These are phyloP conservation scores for Nematolebias whitei DNA, from an alignment of 2,113 vertebrate species.

Conservation along the genomic window DNA sequence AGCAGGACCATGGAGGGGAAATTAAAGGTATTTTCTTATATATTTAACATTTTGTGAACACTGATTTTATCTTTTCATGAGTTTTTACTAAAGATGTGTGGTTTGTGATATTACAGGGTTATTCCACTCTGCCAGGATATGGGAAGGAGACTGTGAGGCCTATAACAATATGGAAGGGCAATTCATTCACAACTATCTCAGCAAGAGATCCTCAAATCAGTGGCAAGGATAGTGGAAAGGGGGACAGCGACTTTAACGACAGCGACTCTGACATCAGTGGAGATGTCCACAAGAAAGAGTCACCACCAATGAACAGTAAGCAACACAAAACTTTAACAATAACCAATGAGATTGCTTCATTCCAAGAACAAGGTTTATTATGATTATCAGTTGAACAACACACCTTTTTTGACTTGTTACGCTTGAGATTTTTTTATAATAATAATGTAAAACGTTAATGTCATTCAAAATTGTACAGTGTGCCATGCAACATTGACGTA, in stretches of 20 bases:
- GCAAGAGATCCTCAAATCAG: slow-evolving; percentile 93
- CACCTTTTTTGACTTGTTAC: slow-evolving; percentile 6
- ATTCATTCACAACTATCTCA: slow-evolving; percentile 92
- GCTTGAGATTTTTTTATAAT: no score
- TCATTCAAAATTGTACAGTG: no score
- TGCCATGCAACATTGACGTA: no score
- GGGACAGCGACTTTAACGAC: slow-evolving; percentile 98
- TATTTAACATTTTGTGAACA: slow-evolving; percentile 4
- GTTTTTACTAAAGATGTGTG: slow-evolving; percentile 10
- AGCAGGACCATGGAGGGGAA: slow-evolving; percentile 83
- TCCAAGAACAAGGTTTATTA: neutral
- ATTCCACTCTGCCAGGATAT: slow-evolving; percentile 84
- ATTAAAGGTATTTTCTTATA: slow-evolving; percentile 80
- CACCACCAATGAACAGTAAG: slow-evolving; percentile 87
- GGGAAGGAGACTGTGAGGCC: slow-evolving; percentile 86
- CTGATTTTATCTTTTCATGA: neutral
- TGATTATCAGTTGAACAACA: neutral
- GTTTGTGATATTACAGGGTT: slow-evolving; percentile 78
- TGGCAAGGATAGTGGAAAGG: slow-evolving; percentile 97
- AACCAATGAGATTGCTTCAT: neutral
- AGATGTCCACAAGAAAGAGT: slow-evolving; percentile 92
- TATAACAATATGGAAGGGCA: slow-evolving; percentile 94
- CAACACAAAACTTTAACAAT: slow-evolving; percentile 7
- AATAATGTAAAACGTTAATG: no score
- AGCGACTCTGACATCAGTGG: slow-evolving; percentile 96